Evolutionary conservation across 2,888 invertebrate genomes (phyloP), one percentile per base, ranked within the genome.

Genomic region (Rotaria macrura): DNA sequence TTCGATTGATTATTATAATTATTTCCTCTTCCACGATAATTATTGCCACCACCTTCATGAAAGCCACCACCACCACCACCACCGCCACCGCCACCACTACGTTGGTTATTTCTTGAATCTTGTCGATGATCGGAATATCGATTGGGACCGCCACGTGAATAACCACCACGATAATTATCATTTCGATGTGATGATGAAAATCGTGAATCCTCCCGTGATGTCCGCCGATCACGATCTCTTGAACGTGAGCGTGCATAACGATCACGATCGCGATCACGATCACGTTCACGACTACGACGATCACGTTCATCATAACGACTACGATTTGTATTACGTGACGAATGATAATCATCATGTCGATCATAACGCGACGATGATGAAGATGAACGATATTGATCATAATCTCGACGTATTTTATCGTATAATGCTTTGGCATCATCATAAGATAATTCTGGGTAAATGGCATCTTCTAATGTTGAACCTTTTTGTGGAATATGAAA

Each of bases 61-160:
- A 79, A 79, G 43, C 25, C 43, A n/a, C n/a, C n/a, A 43, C 79
- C n/a, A n/a, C n/a, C n/a, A n/a, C n/a, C n/a, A n/a, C n/a, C n/a
- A n/a, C n/a, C n/a, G n/a, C n/a, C n/a, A n/a, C n/a, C n/a, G n/a
- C n/a, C n/a, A n/a, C 25, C 43, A n/a, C n/a, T 43, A 43, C 79
- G 43, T n/a, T 40, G 43, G n/a, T 79, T 79, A 79, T n/a, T 43
- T 43, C 79, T 43, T 43, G 79, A 79, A 79, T 79, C 65, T 65
- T 65, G 65, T 65, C 65, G 65, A 20, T 65, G 65, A 65, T 65
- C 65, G 17, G 65, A 65, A 34, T 65, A 65, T 17, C 65, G 34
- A 1, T 14, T 47, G 47, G 12, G 12, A 47, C 52, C 52, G 52
- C 52, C 52, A 17, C 65, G 34, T 3, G 34, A 12, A 2, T 17